Base-by-base conservation (phyloP, 2,888 invertebrate genomes). In the Dinocampus coccinellae region DNA sequence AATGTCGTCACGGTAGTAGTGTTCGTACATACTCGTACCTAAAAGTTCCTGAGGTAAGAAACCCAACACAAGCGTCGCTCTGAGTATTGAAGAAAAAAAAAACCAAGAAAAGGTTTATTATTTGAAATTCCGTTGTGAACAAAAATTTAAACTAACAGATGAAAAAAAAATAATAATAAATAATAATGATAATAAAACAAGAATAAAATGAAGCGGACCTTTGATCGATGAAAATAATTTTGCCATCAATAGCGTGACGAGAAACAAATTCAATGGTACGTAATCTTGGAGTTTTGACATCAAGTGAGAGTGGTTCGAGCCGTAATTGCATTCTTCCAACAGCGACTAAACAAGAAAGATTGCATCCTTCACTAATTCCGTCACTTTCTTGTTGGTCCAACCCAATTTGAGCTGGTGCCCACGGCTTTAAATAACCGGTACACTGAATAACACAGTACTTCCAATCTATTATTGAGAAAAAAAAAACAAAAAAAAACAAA, bases 11-110 rank as follows among this genome's bases (percentile, higher is more conserved):
- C 93, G 93, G 81, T 94, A 92, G 83, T 95, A 95, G 88, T 97
- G 96, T 88, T 97, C 97, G 86, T 97, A 97, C 90, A 97, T 93
- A 79, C 96, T 96, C 11, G 96, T 95, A 42, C 97, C 97, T 24
- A 97, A 88, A 61, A 98, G 89, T 89, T 98, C 97, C 89, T 98
- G 97, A 0, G 97, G 97, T 70, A 98, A 89, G 89, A 94, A 97
- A 1, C 97, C 97, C 73, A 97, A 90, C 39, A 95, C 93, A 76
- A 96, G 87, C 1, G 97, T 97, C 29, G 95, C 96, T 85, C 97
- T 96, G 88, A 33, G 88, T 87, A 22, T 4, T 29, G 29, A 29
- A 29, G 29, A 53, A 63, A n/a, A 36, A 34, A 34, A 16, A 34
- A 39, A 16, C 20, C 6, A 53, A 62, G 20, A 22, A 3, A 20